Base-by-base conservation (phyloP, 2,888 invertebrate genomes). In the Melanotus villosus region DNA sequence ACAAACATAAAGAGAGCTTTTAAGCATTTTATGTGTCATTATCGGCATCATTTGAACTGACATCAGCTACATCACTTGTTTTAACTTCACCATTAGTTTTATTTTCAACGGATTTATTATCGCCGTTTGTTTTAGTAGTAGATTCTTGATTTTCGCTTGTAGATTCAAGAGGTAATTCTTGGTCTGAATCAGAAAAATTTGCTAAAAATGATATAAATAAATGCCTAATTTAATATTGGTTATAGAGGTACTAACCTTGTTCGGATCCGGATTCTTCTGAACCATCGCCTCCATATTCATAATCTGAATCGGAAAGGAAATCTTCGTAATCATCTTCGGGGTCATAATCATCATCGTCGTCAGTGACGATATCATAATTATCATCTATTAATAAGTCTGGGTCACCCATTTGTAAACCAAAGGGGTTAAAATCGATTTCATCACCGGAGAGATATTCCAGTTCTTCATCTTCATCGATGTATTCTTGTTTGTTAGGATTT, bases 231-330 rank as follows among this genome's bases (percentile, higher is more conserved):
- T 34, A 26, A 50, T 3, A 10, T 12, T 23, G 6, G 3, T 45
- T 9, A 7, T 10, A 45, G 4, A 3, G 7, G 10, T 14, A 59
- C 47, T n/a, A 6, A 67, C 66, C 66, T 43, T 52, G 52, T 19
- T 66, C 76, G 67, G 74, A 73, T 34, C 73, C 76, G 14, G 71
- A 59, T 56, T 73, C 72, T 10, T 72, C 71, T 14, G 70, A 65
- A 4, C 56, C 64, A 1, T 70, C 64, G 38, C 70, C 69, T 23
- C 59, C 70, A 52, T 70, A 71, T 12, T 63, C 66, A 62, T 60
- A 68, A 57, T 70, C 66, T n/a, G 68, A 67, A 45, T 58, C 62
- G 1, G 67, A 65, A 3, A 58, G 43, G 16, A 54, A 69, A 14
- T 66, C 59, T 3, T 66, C 66, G 6, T 47, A 41, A 32, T 64